phyloP scores from a whole-genome alignment of 92 coral and sea anemone genomes.

The Isaurus tuberculatus region DNA sequence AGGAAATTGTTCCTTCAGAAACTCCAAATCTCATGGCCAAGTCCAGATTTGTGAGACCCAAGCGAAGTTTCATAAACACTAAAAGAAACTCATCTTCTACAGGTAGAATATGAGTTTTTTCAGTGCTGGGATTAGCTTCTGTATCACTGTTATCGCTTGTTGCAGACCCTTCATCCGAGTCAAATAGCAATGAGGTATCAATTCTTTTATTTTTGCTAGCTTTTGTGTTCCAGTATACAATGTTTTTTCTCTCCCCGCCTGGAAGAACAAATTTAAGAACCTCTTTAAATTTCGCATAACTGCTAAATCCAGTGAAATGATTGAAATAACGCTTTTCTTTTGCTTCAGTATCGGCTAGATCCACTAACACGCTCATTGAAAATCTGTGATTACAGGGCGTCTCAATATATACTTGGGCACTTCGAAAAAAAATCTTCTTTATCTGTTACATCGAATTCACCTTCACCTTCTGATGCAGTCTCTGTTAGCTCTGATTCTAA shows the following conservation, averaged over 20 bases:
- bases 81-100: conserved; percentile 35
- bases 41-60: conserved; percentile 5
- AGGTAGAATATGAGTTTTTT: neutral
- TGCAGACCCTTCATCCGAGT: neutral
- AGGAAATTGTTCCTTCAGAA: neutral
- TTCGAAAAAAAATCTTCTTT: too few species aligned
- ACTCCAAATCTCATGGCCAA: conserved; percentile 9
- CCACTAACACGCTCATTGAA: too few species aligned
- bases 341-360: too few species aligned
- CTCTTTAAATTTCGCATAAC: conserved; percentile 34
- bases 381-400: too few species aligned
- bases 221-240: conserved; percentile 26
- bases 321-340: neutral
- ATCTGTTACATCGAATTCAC: too few species aligned
- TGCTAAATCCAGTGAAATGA: conserved; percentile 3
- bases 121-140: neutral
- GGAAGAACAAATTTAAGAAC: conserved; percentile 50
- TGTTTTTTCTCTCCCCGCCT: conserved; percentile 33
- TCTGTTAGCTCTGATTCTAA: too few species aligned
- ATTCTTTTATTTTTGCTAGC: neutral
- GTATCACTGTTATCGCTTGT: neutral
- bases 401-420: too few species aligned
- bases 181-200: conserved; percentile 49
- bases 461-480: too few species aligned
- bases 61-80: conserved; percentile 6